Evolutionary conservation across 1,140 invertebrate species (phyloP), one percentile per base, ranked within the genome.

Genomic region (Popillia japonica): DNA sequence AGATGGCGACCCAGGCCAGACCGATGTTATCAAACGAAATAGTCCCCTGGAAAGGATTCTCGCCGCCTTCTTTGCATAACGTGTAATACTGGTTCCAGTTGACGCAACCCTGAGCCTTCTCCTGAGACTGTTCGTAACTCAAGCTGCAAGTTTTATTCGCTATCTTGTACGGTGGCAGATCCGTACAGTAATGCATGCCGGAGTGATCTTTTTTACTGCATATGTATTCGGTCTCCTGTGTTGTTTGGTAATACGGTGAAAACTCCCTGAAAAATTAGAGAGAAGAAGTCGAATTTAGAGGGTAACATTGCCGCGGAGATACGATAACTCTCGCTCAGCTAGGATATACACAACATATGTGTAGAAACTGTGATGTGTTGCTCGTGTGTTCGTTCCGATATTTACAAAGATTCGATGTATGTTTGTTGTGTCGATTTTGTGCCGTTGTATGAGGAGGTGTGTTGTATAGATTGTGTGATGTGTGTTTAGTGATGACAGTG

Each of bases 11-110:
- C 99, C 99, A 99, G 42, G 99, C 99, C 80, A 99, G 92, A 68
- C 98, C 98, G 82, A 99, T 99, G 88, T 99, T 99, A 88, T 99
- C 99, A 88, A 99, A 99, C 14, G 97, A 99, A 83, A 99, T 99
- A 23, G 98, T 98, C 59, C 98, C 98, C 89, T 98, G 96, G 87
- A 99, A 99, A 23, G 99, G 99, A 90, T 99, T 99, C 83, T 94
- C 92, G 61, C 96, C 96, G 78, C 95, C 94, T 77, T 97, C 92
- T 75, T 92, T 92, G 88, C 99, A 99, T 83, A 95, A 93, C 6
- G 95, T 98, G 86, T 99, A 99, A 89, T 99, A 99, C 88, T 98
- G 94, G 89, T 99, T 98, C 98, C 98, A 99, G 90, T 99, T 98
- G 82, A 99, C 94, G 87, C 98, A 99, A 27, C 91, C 92, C 9